Base-by-base conservation (phyloP, 2,113 vertebrate species). In the Bubo blakistoni region DNA sequence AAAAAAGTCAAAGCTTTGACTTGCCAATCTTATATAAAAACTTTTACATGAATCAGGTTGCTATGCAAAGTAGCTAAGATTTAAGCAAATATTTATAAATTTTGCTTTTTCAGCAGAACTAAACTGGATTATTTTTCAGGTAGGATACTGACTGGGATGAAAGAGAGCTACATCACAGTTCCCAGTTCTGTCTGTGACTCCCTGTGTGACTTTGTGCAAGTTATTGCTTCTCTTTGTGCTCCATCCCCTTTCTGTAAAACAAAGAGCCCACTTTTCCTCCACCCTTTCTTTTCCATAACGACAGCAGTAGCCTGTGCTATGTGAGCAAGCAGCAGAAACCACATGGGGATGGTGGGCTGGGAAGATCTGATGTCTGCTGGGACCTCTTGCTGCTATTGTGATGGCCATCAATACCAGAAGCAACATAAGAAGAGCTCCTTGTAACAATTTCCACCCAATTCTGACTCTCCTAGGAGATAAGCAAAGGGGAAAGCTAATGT, bases 31-130 rank as follows among this genome's bases (percentile, higher is more conserved):
- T 59, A 67, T 8, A 69, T n/a, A 83, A 93, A 90, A 90, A 59
- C 47, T 76, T 79, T 7, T 36, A 92, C 49, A 70, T 6, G 25
- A 96, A 82, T 87, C 44, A 87, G 54, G 74, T 52, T 93, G 80
- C 86, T 89, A 95, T 83, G 95, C 92, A 93, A 97, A 95, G 61
- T 55, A 91, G 84, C 58, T 87, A 87, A 55, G 84, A 95, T 91
- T 96, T 94, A 95, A 91, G 81, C 18, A 95, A 79, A 89, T 91
- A 95, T 85, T 92, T 81, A 91, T 74, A 77, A 63, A 82, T 95
- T 90, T 58, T 96, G 54, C 89, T 91, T 94, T 90, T 91, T 92
- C 91, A 95, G 92, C 83, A 92, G 86, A 94, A 94, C 65, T 87
- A 85, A 95, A 95, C 81, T 86, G 47, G 74, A 95, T 95, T 96